Percentiles rank a stretch among this genome's conserved stretches.
phyloP scores from a whole-genome alignment of 2,888 invertebrate species.

The Drosophila nr. medialis region DNA sequence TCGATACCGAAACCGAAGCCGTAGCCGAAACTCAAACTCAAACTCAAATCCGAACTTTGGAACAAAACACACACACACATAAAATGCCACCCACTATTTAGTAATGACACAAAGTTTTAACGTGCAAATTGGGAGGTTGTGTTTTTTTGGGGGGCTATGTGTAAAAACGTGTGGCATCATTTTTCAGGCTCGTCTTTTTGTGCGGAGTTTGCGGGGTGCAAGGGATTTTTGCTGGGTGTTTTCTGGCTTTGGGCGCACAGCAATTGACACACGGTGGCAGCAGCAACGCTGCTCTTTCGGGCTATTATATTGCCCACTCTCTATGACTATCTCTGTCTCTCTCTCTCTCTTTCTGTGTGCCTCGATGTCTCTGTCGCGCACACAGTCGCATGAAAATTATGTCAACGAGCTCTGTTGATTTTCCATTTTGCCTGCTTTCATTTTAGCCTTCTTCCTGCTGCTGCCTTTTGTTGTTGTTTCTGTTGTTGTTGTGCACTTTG shows the following conservation, averaged over 20 bases:
- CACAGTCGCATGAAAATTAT: slow-evolving; percentile 79
- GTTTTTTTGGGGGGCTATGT: slow-evolving; percentile 10
- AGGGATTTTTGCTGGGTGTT: slow-evolving; percentile 48
- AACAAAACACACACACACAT: slow-evolving; percentile 2
- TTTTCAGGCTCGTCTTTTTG: slow-evolving; percentile 59
- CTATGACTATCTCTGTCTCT: slow-evolving; percentile 4
- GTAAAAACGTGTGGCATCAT: slow-evolving; percentile 63
- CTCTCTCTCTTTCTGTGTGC: not conserved
- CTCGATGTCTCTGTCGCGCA: slow-evolving; percentile 39
- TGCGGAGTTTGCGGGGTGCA: slow-evolving; percentile 3
- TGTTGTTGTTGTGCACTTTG: slow-evolving; percentile 50
- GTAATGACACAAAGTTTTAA: slow-evolving; percentile 73
- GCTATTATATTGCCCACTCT: slow-evolving; percentile 38
- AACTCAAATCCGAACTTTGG: slow-evolving; percentile 4
- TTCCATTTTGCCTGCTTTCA: slow-evolving; percentile 70
- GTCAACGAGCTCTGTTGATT: slow-evolving; percentile 83
- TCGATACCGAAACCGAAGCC: slow-evolving; percentile 56
- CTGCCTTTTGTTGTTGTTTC: slow-evolving; percentile 17
- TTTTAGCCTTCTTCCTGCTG: slow-evolving; percentile 62
- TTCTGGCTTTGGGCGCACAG: slow-evolving; percentile 74
- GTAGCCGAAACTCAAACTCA: slow-evolving; percentile 43
- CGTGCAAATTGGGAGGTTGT: slow-evolving; percentile 1
- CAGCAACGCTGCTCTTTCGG: slow-evolving; percentile 18
- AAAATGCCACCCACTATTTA: slow-evolving; percentile 68
- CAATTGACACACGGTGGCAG: slow-evolving; percentile 40